Percentiles rank a stretch among this genome's conserved stretches.
Conservation (phyloP, 2,888 invertebrate species). For the Agapostemon virescens region DNA sequence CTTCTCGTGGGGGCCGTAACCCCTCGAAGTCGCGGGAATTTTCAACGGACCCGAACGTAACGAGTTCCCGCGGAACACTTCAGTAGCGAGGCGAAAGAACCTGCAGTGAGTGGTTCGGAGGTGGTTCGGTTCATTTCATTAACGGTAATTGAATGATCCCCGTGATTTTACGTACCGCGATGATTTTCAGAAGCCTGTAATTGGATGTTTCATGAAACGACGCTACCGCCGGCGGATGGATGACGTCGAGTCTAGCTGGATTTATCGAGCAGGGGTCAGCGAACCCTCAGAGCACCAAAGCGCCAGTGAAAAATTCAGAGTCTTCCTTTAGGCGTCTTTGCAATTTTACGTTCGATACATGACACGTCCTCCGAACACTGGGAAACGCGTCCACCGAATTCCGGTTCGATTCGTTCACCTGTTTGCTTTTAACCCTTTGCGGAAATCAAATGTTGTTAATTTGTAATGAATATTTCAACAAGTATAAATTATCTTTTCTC, state of each 20-base stretch:
- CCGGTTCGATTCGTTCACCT: too few species aligned
- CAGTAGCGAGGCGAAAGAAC: constrained; percentile 31
- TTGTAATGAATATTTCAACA: too few species aligned
- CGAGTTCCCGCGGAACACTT: constrained; percentile 45
- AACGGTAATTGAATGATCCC: constrained; percentile 48
- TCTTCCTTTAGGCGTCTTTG: too few species aligned
- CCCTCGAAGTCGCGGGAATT: constrained; percentile 29
- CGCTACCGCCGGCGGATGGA: too few species aligned
- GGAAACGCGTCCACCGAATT: too few species aligned
- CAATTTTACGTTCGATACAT: too few species aligned
- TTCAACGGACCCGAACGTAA: constrained; percentile 37
- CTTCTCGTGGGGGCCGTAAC: neutral
- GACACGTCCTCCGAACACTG: too few species aligned
- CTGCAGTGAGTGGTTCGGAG: constrained; percentile 22
- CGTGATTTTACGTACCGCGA: constrained; percentile 36
- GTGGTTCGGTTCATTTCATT: constrained; percentile 46
- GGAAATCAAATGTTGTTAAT: too few species aligned
- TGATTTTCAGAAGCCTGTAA: constrained; percentile 34
- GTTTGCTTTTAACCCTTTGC: too few species aligned
- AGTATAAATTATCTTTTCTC: too few species aligned
- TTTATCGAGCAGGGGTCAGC: neutral
- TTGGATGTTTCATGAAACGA: constrained; percentile 36
- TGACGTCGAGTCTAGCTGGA: neutral
- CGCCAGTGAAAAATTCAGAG: neutral
- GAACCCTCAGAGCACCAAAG: neutral